Evolutionary conservation across 2,888 invertebrate genomes (phyloP), one percentile per base, ranked within the genome.

Genomic region (Lepas anatifera): DNA sequence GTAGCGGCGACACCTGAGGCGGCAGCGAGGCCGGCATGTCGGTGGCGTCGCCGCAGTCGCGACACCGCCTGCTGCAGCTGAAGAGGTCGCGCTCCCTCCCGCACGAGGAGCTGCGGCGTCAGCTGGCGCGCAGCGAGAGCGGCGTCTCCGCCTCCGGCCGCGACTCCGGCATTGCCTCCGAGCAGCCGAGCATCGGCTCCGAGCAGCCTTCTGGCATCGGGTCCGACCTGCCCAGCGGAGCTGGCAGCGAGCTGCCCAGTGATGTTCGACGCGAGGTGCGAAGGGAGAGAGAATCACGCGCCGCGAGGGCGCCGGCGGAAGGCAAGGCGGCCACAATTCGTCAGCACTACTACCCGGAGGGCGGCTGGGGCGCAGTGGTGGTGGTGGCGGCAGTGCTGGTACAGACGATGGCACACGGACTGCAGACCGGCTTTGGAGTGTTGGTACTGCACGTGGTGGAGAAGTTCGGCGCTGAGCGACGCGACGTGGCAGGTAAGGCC

Each of bases 291-390:
- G 58, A 58, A 2, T 58, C 58, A 8, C 32, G 58, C 35, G 18
- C 58, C 1, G 32, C 32, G 8, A 32, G 58, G 2, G 58, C 11
- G 22, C 18, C 58, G 7, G 22, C 58, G 16, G 58, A 58, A 32
- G 58, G 58, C 32, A 58, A 58, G 58, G 22, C 58, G 58, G 58
- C 87, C 70, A 87, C 89, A 74, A 89, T 90, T 80, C 85, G 89
- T 75, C 89, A 89, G 79, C 89, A 90, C 80, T 89, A 89, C 80
- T 90, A 90, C 79, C 90, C 90, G 8, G 90, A 90, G 80, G 90
- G 80, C 13, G 88, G 88, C 67, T 87, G 83, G 87, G 91, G 91
- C 63, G 94, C 94, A 94, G 87, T 93, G 73, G 89, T 95, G 37
- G 84, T 90, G 2, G 82, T 85, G 27, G 88, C 87, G 37, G 89